These are phyloP conservation scores for Melanogrammus aeglefinus DNA, from an alignment of 2,797 vertebrate genomes.

Conservation along the genomic window DNA sequence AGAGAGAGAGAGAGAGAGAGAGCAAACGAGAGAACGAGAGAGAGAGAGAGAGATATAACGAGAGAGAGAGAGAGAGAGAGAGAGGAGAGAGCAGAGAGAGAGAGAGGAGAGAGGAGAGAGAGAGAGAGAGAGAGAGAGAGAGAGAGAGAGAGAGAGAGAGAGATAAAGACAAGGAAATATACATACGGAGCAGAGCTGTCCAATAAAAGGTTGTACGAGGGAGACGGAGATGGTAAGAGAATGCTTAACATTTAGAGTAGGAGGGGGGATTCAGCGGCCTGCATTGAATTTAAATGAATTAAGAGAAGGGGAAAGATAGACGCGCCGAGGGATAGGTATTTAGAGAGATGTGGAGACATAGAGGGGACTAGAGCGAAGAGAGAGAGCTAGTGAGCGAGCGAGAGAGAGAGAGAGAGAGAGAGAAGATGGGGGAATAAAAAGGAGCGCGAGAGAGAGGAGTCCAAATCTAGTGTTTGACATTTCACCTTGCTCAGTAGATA, in stretches of 20 bases:
- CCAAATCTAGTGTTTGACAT: conserved; percentile 73
- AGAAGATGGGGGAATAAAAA: conserved; percentile 23
- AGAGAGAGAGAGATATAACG: neutral
- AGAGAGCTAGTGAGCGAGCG: too few relatives aligned
- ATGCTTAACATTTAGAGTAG: neutral
- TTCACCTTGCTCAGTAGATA: conserved; percentile 77
- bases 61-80: neutral
- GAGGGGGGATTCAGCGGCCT: conserved; percentile 6
- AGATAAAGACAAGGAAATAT: conserved; percentile 17
- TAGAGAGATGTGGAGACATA: neutral
- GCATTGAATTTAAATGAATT: neutral
- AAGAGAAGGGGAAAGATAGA: neutral
- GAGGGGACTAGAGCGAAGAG: neutral
- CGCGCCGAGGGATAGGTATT: neutral
- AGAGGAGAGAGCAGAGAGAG: too few relatives aligned
- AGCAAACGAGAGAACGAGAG: conserved; percentile 19
- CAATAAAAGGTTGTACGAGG: neutral
- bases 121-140: conserved; percentile 8
- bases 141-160: conserved; percentile 5
- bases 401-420: conserved; percentile 30
- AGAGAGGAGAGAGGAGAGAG: too few relatives aligned
- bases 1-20: too few relatives aligned
- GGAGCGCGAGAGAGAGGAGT: conserved; percentile 28
- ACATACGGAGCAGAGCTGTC: too few relatives aligned
- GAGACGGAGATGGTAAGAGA: neutral